Evolutionary conservation across 2,797 vertebrate species (phyloP).

Genomic region (Mormyrops attenuatus): DNA sequence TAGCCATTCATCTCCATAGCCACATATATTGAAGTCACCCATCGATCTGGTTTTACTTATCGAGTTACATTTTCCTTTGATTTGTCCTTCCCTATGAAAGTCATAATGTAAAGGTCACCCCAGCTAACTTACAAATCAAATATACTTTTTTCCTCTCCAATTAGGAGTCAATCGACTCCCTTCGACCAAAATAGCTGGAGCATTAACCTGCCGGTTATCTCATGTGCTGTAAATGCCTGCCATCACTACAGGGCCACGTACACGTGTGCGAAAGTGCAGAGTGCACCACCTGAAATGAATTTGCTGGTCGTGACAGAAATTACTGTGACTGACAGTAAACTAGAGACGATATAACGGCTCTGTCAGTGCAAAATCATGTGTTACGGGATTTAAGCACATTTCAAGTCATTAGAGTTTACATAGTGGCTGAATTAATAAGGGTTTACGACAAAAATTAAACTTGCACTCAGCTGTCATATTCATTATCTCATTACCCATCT

Average conservation of each 20-base stretch:
- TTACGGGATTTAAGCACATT: not conserved
- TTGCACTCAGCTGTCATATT: not conserved
- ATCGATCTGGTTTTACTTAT: not conserved
- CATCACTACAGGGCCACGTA: not conserved
- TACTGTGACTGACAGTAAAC: not conserved
- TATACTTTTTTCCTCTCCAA: not conserved
- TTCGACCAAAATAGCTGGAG: not conserved
- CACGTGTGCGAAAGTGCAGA: not conserved
- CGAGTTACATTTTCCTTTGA: not conserved
- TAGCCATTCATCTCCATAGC: not conserved
- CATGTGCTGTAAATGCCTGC: not conserved
- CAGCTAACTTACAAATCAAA: not conserved
- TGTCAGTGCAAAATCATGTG: not conserved
- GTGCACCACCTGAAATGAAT: not conserved
- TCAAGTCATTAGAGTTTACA: conserved; percentile 2
- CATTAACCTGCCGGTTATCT: not conserved
- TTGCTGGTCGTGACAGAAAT: not conserved
- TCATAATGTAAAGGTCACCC: not conserved
- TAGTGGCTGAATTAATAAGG: conserved; percentile 11
- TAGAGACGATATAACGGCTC: not conserved
- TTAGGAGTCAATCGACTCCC: not conserved
- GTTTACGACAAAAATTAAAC: conserved; percentile 9
- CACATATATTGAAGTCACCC: not conserved
- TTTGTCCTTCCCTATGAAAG: not conserved
- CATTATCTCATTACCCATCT: conserved; percentile 5